A percentile compares a stretch with the other conserved stretches of the same genome.
phyloP scores from a whole-genome alignment of 2,113 vertebrate genomes.

The Mobula birostris region DNA sequence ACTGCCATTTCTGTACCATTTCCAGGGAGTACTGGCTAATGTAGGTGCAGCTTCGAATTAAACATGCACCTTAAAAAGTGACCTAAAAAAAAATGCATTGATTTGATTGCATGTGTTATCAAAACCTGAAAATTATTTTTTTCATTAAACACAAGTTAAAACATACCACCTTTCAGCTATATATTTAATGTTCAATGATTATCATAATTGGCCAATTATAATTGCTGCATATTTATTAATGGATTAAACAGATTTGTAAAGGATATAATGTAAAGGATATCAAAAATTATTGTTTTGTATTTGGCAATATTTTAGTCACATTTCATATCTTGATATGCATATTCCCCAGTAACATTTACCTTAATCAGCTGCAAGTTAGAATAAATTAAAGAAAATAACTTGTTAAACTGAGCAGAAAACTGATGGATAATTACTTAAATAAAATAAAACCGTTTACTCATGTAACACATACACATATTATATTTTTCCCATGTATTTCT shows the following conservation, averaged over 20 bases:
- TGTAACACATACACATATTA: not conserved
- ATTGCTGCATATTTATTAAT: not conserved
- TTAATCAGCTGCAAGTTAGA: too few species aligned
- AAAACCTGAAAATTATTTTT: not conserved
- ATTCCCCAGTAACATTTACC: not conserved
- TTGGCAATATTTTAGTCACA: not conserved
- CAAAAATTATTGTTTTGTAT: not conserved
- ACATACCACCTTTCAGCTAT: not conserved
- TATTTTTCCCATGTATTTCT: not conserved
- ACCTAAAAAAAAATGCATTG: not conserved
- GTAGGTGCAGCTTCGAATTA: not conserved
- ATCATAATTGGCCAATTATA: not conserved
- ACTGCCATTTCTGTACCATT: not conserved
- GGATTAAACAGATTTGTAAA: not conserved
- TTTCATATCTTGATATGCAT: not conserved
- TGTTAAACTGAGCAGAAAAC: constrained; percentile 9
- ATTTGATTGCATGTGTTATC: not conserved
- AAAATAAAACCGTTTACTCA: not conserved
- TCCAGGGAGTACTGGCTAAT: not conserved
- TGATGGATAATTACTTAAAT: constrained; percentile 1
- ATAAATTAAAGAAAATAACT: not conserved
- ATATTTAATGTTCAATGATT: not conserved
- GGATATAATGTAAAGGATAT: not conserved
- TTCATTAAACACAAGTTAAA: not conserved
- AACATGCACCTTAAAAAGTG: not conserved